phyloP scores from a whole-genome alignment of 1,140 invertebrate species.

The Zelostemma sp. region DNA sequence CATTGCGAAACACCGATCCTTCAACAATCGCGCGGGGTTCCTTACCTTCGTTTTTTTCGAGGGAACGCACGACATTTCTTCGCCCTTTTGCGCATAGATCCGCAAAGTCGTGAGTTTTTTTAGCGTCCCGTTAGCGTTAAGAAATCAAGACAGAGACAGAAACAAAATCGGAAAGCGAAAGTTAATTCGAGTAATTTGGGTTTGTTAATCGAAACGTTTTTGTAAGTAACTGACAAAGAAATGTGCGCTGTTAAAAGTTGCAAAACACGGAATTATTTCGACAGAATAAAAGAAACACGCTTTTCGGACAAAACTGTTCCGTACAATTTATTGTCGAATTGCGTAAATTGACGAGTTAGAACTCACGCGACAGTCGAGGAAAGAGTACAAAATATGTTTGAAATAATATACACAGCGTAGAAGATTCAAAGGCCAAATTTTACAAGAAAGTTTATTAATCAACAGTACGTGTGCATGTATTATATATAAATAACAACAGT shows the following conservation, averaged over 20 bases:
- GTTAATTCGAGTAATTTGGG: constrained; percentile 47
- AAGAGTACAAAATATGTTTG: constrained; percentile 26
- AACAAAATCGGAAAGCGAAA: constrained; percentile 38
- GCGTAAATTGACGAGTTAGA: constrained; percentile 1
- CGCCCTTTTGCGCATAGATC: constrained; percentile 23
- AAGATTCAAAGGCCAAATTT: constrained; percentile 64
- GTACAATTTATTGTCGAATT: neutral
- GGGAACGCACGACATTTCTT: constrained; percentile 21
- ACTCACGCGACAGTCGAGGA: constrained; percentile 1
- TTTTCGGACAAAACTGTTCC: neutral
- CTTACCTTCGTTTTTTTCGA: constrained; percentile 48
- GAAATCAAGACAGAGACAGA: constrained; percentile 29
- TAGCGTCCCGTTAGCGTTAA: constrained; percentile 21
- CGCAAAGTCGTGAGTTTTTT: constrained; percentile 27
- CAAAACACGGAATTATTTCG: neutral
- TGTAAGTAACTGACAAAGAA: constrained; percentile 8
- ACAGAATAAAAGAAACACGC: constrained; percentile 2
- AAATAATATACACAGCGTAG: constrained; percentile 26
- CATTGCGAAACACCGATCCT: constrained; percentile 1
- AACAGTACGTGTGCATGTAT: constrained; percentile 56
- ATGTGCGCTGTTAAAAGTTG: neutral
- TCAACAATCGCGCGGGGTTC: constrained; percentile 21
- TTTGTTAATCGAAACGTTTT: constrained; percentile 64
- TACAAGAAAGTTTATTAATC: constrained; percentile 67
- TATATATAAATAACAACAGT: constrained; percentile 58